Base-by-base conservation (phyloP, 1,140 invertebrate genomes). In the Bathynomus jamesi region DNA sequence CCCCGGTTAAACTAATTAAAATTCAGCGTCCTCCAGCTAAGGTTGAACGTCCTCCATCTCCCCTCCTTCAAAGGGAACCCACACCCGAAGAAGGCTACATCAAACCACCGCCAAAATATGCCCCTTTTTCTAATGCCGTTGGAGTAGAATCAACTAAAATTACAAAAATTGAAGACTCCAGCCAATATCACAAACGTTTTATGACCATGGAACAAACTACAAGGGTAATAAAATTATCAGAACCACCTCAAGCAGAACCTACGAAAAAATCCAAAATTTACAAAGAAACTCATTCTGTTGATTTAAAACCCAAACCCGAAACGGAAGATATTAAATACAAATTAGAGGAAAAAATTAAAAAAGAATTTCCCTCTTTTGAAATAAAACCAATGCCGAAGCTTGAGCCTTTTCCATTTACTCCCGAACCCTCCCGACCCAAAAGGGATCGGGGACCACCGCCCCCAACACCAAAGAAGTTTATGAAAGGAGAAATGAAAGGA, bases 401-500 rank as follows among this genome's bases (percentile, higher is more conserved):
- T 60, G 71, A 78, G 53, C 77, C 77, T 46, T 74, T 78, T 29
- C 77, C 72, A 7, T 73, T 78, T 31, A 71, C 53, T 29, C 61
- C 71, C 13, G 65, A 73, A 61, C 65, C 67, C 11, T 63, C 70
- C 24, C 40, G 70, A 27, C 78, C 76, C 3, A 78, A 67, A 76
- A 84, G 81, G 70, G 65, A 67, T 28, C 67, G 32, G 71, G 80
- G 76, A 64, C 82, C 80, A 61, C 83, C 80, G 73, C 85, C 85
- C 69, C 85, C 83, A 72, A 85, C 85, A 81, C 85, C 88, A 74
- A 86, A 85, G 40, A 87, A 87, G 85, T 89, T 91, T 82, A 79
- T 88, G 63, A 86, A 88, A 77, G 85, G 88, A 62, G 88, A 90
- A 81, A 89, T 89, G 78, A 82, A 84, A 31, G 88, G 83, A 83